These are phyloP conservation scores for Bombus balteatus DNA, from an alignment of 1,140 invertebrate species.

Conservation along the genomic window DNA sequence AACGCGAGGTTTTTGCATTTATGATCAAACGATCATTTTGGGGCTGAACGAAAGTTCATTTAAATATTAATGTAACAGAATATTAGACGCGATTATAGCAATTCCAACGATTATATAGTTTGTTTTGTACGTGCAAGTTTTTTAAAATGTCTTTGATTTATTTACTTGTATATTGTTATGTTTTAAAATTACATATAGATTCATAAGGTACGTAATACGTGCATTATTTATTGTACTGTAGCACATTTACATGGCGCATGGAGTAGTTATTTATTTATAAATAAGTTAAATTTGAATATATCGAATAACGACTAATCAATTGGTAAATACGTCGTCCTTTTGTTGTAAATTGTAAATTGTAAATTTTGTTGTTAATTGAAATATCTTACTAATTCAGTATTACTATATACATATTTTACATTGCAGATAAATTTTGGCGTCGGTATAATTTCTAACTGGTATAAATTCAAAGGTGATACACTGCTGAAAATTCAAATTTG, in stretches of 20 bases:
- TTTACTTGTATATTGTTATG: neutral
- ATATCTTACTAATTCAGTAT: neutral
- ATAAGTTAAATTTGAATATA: neutral
- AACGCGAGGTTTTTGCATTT: neutral
- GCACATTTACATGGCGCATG: neutral
- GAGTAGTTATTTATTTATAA: neutral
- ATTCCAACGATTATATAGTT: neutral
- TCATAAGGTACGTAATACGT: neutral
- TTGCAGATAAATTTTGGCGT: neutral
- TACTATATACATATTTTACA: neutral
- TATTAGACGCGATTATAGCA: neutral
- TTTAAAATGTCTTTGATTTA: neutral
- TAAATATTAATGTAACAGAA: neutral
- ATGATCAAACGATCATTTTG: conserved; percentile 5
- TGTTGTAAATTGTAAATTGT: too few species aligned
- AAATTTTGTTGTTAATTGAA: neutral
- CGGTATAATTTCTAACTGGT: neutral
- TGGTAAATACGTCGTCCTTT: neutral
- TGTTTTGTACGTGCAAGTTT: neutral
- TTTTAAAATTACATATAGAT: too few species aligned
- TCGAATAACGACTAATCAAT: neutral
- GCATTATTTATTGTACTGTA: neutral
- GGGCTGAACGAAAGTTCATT: neutral
- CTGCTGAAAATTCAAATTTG: neutral
- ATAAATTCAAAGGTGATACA: neutral